phyloP scores from a whole-genome alignment of 2,113 vertebrate species.

The Tautogolabrus adspersus region DNA sequence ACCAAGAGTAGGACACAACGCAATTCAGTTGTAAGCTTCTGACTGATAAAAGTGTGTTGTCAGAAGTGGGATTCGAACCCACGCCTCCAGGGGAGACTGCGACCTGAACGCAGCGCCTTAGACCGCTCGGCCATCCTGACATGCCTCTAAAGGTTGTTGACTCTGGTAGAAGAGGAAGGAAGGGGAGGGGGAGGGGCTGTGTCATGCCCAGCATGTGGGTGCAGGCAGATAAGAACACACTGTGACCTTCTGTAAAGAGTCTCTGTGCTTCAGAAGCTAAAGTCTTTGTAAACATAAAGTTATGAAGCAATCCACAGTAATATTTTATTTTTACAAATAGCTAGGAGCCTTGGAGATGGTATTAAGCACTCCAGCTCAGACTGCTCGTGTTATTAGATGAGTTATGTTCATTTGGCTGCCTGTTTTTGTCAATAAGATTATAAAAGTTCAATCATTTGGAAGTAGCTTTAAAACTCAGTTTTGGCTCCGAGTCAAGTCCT shows the following conservation, averaged over 20 bases:
- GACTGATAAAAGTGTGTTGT: neutral
- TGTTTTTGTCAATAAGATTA: neutral
- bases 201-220: neutral
- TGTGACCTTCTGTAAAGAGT: neutral
- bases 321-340: neutral
- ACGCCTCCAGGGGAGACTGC: conserved; percentile 67
- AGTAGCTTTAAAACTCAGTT: no score
- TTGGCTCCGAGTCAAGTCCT: no score
- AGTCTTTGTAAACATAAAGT: neutral
- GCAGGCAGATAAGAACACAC: conserved; percentile 4
- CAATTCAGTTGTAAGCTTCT: neutral
- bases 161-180: neutral
- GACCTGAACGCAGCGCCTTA: conserved; percentile 76
- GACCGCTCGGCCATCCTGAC: conserved; percentile 82
- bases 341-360: conserved; percentile 5
- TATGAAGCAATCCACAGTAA: neutral
- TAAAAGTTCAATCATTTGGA: neutral
- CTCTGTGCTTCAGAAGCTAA: conserved; percentile 4
- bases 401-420: conserved; percentile 16
- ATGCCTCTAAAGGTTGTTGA: conserved; percentile 15
- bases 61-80: conserved; percentile 33
- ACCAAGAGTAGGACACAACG: no score
- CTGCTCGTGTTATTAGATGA: neutral
- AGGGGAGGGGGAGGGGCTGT: neutral
- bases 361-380: neutral